Percentiles rank a stretch among this genome's conserved stretches.
phyloP scores from a whole-genome alignment of 1,140 invertebrate genomes.

The Metaphire vulgaris region DNA sequence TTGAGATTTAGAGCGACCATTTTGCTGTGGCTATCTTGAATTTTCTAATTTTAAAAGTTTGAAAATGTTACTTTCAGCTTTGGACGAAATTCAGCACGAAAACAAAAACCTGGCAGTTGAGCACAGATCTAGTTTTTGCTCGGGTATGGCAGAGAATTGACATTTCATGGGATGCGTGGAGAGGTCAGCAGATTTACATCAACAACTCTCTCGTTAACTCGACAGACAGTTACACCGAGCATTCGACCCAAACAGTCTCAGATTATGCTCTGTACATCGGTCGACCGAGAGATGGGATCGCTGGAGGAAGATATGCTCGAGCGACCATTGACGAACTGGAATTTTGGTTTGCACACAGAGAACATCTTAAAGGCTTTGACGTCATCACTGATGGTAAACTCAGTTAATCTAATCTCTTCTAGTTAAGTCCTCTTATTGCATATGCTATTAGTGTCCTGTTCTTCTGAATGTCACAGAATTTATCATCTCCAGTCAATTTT shows the following conservation, averaged over 20 bases:
- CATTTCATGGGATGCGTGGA: constrained; percentile 43
- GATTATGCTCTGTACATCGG: constrained; percentile 29
- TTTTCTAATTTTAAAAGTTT: not conserved
- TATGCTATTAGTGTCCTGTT: too few species aligned
- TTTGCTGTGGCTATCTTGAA: not conserved
- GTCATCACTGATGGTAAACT: constrained; percentile 24
- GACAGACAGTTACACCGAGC: not conserved
- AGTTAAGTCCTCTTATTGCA: too few species aligned
- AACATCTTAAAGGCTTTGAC: constrained; percentile 25
- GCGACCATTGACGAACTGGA: constrained; percentile 44
- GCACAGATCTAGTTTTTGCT: constrained; percentile 32
- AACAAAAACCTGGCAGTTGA: constrained; percentile 38
- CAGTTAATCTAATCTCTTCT: too few species aligned
- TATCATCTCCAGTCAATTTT: too few species aligned
- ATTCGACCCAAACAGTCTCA: not conserved
- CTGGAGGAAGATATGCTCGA: constrained; percentile 29
- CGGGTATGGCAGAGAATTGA: constrained; percentile 46
- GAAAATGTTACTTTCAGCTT: not conserved
- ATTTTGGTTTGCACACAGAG: constrained; percentile 41
- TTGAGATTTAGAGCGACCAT: too few species aligned
- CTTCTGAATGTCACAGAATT: too few species aligned
- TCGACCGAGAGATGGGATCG: constrained; percentile 15
- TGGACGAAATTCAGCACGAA: constrained; percentile 5
- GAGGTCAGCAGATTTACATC: constrained; percentile 40
- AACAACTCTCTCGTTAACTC: constrained; percentile 32